Base-by-base conservation (phyloP, 2,888 invertebrate genomes). In the Tridacna gigas region DNA sequence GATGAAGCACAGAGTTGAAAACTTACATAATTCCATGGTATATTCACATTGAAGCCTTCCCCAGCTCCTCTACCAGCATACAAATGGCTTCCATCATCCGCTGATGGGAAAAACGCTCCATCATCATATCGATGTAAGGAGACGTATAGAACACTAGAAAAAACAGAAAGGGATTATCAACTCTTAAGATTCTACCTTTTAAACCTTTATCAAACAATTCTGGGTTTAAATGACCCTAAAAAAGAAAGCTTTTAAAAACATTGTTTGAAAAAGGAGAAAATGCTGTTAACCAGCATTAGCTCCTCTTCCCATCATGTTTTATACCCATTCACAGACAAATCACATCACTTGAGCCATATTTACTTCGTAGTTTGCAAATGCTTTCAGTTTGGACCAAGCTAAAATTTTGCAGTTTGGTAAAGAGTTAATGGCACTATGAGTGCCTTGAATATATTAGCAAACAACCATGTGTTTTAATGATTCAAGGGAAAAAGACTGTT, bases 51-150 rank as follows among this genome's bases (percentile, higher is more conserved):
- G 95, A 96, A 93, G 2, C 99, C 95, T 51, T 88, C 84, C 25
- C 94, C 94, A 28, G 82, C 86, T 96, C 97, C 90, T 94, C 95
- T 20, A 97, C 98, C 81, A 96, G 96, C 75, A 96, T 96, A 80
- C 95, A 96, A 80, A 73, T 88, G 83, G 76, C 91, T 86, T 91
- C 96, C 96, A 94, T 97, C 96, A 0, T 96, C 96, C 89, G 96
- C 96, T 48, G 95, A 95, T 0, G 97, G 99, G 95, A 98, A 99
- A 95, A 98, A 99, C n/a, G 96, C 95, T 0, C 97, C 98, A 92
- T 97, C 95, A 94, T 99, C 98, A 95, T 97, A 98, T 15, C 98
- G 97, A 95, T 99, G 99, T 26, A 99, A 95, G 15, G 98, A 98
- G 66, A 99, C 96, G 95, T 98, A 99, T 82, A 98, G 95, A 61